Conservation (phyloP, 2,797 vertebrate species). For the Mallotus villosus region DNA sequence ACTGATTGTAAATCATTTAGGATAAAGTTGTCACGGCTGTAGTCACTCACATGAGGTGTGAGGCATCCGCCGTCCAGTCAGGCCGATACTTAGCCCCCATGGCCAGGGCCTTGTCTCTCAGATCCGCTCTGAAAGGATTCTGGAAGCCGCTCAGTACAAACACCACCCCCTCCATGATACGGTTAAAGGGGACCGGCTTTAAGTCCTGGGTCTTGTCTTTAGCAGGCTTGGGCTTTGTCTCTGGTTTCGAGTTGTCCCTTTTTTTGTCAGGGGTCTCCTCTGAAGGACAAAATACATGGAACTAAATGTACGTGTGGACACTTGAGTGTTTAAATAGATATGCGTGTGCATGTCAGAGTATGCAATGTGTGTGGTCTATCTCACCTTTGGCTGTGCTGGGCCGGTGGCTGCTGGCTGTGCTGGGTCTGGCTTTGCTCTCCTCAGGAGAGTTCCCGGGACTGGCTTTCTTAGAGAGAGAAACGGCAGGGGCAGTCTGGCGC, state of each 20-base stretch:
- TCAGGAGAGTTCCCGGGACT: slow-evolving; percentile 63
- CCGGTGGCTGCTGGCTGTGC: slow-evolving; percentile 58
- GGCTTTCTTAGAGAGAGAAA: slow-evolving; percentile 65
- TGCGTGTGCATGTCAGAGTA: no score
- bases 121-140: slow-evolving; percentile 86
- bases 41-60: slow-evolving; percentile 86
- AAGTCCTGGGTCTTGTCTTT: slow-evolving; percentile 41
- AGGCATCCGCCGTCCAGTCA: slow-evolving; percentile 86
- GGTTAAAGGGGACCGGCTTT: slow-evolving; percentile 67
- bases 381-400: slow-evolving; percentile 73
- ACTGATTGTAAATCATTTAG: background rate
- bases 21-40: background rate
- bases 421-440: slow-evolving; percentile 57
- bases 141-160: slow-evolving; percentile 92
- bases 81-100: slow-evolving; percentile 87
- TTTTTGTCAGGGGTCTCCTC: slow-evolving; percentile 59
- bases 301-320: no score
- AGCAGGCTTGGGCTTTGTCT: slow-evolving; percentile 47
- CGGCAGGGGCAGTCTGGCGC: slow-evolving; percentile 58
- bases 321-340: no score
- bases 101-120: slow-evolving; percentile 87
- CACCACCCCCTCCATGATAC: slow-evolving; percentile 82
- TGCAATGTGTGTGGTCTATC: slow-evolving; percentile 3
- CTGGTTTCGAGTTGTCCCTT: slow-evolving; percentile 55
- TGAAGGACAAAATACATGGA: no score